Evolutionary conservation across 2,888 invertebrate species (phyloP).

Genomic region (Zygaena filipendulae): DNA sequence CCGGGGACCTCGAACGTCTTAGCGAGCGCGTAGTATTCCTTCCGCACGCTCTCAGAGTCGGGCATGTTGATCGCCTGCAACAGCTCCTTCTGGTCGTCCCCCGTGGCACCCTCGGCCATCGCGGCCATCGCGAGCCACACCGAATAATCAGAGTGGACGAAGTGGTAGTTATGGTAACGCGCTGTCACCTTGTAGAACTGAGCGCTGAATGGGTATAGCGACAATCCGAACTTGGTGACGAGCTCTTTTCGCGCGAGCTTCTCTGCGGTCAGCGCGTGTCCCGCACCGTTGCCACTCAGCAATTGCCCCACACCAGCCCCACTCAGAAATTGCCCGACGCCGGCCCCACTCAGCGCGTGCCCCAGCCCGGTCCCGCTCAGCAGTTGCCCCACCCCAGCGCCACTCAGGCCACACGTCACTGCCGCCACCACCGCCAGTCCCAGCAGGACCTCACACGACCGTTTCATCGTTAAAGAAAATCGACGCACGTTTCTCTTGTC

Average conservation of each 20-base stretch:
- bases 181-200: not conserved
- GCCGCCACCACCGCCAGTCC: too few relatives aligned
- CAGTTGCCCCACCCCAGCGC: too few relatives aligned
- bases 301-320: too few relatives aligned
- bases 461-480: too few relatives aligned
- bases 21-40: constrained; percentile 22
- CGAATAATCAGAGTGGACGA: not conserved
- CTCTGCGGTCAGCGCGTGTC: not conserved
- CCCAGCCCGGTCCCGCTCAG: too few relatives aligned
- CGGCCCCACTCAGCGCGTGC: too few relatives aligned
- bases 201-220: not conserved
- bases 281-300: not conserved
- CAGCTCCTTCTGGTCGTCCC: constrained; percentile 13
- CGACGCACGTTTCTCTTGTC: too few relatives aligned
- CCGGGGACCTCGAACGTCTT: constrained; percentile 18
- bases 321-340: too few relatives aligned
- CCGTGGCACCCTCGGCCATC: constrained; percentile 21
- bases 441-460: too few relatives aligned
- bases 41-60: constrained; percentile 18
- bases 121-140: not conserved
- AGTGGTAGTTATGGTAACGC: not conserved
- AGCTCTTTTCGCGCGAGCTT: not conserved
- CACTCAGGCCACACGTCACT: too few relatives aligned
- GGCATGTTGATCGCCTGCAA: constrained; percentile 20
- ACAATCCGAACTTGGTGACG: not conserved